Percentiles rank a stretch among this genome's conserved stretches.
These are phyloP conservation scores for Herminia tarsipennalis DNA, from an alignment of 2,888 invertebrate genomes.

Conservation along the genomic window DNA sequence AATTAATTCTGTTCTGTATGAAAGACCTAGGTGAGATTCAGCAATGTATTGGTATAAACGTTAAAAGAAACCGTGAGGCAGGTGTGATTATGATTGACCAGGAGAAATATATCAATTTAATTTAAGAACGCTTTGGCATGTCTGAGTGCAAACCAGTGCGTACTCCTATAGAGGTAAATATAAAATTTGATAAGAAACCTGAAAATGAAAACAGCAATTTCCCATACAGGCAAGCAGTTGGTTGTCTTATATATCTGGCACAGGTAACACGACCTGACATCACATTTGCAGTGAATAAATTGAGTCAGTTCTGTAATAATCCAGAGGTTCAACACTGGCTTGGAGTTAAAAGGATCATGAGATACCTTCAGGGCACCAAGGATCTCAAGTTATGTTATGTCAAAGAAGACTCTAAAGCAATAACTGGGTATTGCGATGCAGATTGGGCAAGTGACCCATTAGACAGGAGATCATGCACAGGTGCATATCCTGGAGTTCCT, in stretches of 20 bases:
- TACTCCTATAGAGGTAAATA: slow-evolving; percentile 32
- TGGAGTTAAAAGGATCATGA: slow-evolving; percentile 34
- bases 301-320: slow-evolving; percentile 31
- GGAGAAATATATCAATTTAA: slow-evolving; percentile 31
- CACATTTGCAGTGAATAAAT: slow-evolving; percentile 28
- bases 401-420: slow-evolving; percentile 15
- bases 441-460: slow-evolving; percentile 37
- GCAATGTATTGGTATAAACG: slow-evolving; percentile 19
- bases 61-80: slow-evolving; percentile 12
- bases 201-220: slow-evolving; percentile 14
- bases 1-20: slow-evolving; percentile 2
- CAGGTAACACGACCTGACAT: slow-evolving; percentile 40
- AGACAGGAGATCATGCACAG: slow-evolving; percentile 39
- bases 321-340: slow-evolving; percentile 32
- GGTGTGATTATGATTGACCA: slow-evolving; percentile 18
- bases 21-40: slow-evolving; percentile 18
- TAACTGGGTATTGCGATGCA: slow-evolving; percentile 36
- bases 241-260: slow-evolving; percentile 34
- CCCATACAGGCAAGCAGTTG: slow-evolving; percentile 35
- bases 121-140: slow-evolving; percentile 31
- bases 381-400: slow-evolving; percentile 16
- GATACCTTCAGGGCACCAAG: slow-evolving; percentile 36
- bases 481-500: slow-evolving; percentile 38
- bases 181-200: slow-evolving; percentile 27
- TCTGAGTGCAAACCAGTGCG: slow-evolving; percentile 32